These are phyloP conservation scores for Ptychodera flava DNA, from an alignment of 35 echinoderm and acorn worm species.

Conservation along the genomic window DNA sequence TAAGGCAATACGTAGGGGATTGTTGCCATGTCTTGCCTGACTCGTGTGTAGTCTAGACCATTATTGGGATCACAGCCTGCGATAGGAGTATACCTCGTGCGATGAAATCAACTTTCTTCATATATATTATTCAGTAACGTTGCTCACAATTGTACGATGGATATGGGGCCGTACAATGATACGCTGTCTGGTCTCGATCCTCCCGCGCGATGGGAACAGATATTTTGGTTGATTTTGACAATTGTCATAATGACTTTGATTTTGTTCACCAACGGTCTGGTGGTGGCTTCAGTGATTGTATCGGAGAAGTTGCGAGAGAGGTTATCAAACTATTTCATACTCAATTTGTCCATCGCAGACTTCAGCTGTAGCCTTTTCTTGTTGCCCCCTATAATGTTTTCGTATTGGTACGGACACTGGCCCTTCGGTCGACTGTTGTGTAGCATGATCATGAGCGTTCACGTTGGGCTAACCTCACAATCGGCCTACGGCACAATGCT, in stretches of 20 bases:
- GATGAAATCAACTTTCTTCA: too few relatives aligned
- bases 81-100: too few relatives aligned
- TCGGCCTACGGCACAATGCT: background rate
- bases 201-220: background rate
- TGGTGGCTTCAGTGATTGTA: background rate
- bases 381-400: background rate
- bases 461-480: background rate
- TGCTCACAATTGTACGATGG: too few relatives aligned
- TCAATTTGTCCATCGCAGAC: background rate
- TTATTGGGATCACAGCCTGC: too few relatives aligned
- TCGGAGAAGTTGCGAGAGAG: background rate
- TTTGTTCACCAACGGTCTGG: background rate
- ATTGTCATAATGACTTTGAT: background rate
- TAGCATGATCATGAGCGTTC: background rate
- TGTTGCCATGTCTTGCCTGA: too few relatives aligned
- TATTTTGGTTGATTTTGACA: background rate
- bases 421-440: background rate
- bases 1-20: too few relatives aligned
- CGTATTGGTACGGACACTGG: background rate
- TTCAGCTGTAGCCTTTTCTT: background rate
- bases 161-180: too few relatives aligned
- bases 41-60: too few relatives aligned
- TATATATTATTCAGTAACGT: too few relatives aligned
- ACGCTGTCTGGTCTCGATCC: too few relatives aligned
- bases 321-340: background rate